Evolutionary conservation across 2,797 vertebrate species (phyloP), one percentile per base, ranked within the genome.

Genomic region (Mus spretus): DNA sequence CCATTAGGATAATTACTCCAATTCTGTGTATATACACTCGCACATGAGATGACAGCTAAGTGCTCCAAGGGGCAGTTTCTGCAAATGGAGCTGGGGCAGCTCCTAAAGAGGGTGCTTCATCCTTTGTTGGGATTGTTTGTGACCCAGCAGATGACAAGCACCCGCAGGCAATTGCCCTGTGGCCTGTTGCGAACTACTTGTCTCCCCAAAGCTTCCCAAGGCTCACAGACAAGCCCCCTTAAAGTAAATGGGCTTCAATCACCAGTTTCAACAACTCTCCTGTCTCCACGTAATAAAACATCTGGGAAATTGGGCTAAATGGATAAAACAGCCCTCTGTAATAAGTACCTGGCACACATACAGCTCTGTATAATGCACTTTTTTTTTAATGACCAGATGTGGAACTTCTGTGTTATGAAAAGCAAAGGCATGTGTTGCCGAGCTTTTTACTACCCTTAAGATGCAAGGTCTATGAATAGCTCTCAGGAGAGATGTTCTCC

Each of bases 231-330:
- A 84, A 97, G 88, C 88, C 94, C 84, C 96, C 88, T 97, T 97
- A 93, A 98, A 98, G 98, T 96, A 98, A 98, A 98, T 96, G 96
- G 97, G 97, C 97, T 98, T 98, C 93, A 93, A 98, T 97, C 97
- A 98, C 97, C 94, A 96, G 93, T 96, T 98, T 98, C 98, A 98
- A 98, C 98, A 98, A 98, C 97, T 97, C 94, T 97, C 96, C 97
- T 98, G 98, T 98, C 98, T 98, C 98, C 98, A 98, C 98, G 97
- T 98, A 98, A 98, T 98, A 98, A 98, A 98, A 98, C 98, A 98
- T 98, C 98, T 98, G 98, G 98, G 97, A 98, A 98, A 98, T 98
- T 98, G 98, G 97, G 85, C 97, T 98, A 98, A 98, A 98, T 99
- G 98, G 97, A 98, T 98, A 99, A 98, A 99, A 98, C 98, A 98